Evolutionary conservation across 2,797 vertebrate genomes (phyloP).

Genomic region (Leuciscus waleckii): DNA sequence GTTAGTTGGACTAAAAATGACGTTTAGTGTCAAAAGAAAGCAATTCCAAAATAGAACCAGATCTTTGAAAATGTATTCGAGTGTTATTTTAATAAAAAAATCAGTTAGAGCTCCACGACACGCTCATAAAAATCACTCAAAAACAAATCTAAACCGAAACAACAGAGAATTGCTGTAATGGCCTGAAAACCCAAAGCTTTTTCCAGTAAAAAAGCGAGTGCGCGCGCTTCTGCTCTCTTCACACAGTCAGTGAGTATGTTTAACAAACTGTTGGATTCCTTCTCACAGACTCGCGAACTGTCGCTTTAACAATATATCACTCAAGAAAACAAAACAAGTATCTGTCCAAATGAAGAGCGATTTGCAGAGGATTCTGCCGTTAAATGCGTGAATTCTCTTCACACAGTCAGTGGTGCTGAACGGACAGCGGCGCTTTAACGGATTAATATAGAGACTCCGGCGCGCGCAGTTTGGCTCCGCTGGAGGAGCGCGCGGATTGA

Average conservation of each 20-base stretch:
- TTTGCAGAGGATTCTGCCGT: background rate
- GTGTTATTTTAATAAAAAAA: background rate
- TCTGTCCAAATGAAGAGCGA: background rate
- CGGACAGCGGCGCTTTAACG: constrained; percentile 71
- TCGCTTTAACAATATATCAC: background rate
- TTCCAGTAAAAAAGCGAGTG: background rate
- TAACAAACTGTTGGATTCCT: constrained; percentile 29
- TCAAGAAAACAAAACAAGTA: background rate
- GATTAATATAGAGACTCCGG: constrained; percentile 70
- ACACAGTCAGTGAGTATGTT: background rate
- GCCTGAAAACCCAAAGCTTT: background rate
- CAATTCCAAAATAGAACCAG: too few species aligned
- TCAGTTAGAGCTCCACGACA: background rate
- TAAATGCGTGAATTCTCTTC: background rate
- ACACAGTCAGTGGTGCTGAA: constrained; percentile 69
- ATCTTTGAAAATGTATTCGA: background rate
- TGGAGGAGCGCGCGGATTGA: constrained; percentile 70
- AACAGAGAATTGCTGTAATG: background rate
- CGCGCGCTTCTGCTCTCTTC: background rate
- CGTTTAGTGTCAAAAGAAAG: background rate
- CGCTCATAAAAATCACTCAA: background rate
- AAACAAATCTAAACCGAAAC: background rate
- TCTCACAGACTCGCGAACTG: background rate
- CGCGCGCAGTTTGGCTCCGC: constrained; percentile 70
- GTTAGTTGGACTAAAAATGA: constrained; percentile 31